Percentiles rank a stretch among this genome's conserved stretches.
Conservation (phyloP, 2,888 invertebrate genomes). For the Himalopsyche anomala region DNA sequence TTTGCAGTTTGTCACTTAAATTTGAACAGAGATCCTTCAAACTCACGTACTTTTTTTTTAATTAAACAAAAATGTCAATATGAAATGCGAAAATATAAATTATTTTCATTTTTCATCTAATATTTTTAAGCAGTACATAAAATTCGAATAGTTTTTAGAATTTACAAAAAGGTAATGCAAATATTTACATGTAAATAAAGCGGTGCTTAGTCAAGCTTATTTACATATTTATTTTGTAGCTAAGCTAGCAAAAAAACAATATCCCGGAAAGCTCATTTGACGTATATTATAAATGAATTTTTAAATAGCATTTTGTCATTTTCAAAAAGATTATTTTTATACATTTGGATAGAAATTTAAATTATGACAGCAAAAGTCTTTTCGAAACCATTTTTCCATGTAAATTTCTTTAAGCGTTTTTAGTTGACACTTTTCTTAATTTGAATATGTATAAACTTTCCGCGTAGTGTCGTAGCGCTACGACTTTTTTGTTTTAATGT, state of each 20-base stretch:
- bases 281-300: not conserved
- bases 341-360: not conserved
- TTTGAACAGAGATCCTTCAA: too few species aligned
- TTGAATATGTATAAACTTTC: too few species aligned
- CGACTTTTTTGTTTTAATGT: too few species aligned
- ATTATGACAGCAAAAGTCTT: not conserved
- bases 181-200: not conserved
- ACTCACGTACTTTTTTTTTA: too few species aligned
- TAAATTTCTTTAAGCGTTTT: not conserved
- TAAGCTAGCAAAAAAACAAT: not conserved
- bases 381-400: not conserved
- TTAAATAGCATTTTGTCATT: not conserved
- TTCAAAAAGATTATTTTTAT: not conserved
- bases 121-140: too few species aligned
- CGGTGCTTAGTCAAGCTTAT: not conserved
- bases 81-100: too few species aligned
- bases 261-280: not conserved
- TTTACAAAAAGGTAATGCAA: not conserved
- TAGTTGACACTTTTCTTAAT: not conserved
- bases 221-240: not conserved
- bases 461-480: too few species aligned
- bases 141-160: not conserved
- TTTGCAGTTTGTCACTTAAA: too few species aligned
- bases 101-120: too few species aligned
- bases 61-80: too few species aligned